Percentiles rank a stretch among this genome's conserved stretches.
Evolutionary conservation across 2,113 vertebrate species (phyloP).

Genomic region (Isurus oxyrinchus): DNA sequence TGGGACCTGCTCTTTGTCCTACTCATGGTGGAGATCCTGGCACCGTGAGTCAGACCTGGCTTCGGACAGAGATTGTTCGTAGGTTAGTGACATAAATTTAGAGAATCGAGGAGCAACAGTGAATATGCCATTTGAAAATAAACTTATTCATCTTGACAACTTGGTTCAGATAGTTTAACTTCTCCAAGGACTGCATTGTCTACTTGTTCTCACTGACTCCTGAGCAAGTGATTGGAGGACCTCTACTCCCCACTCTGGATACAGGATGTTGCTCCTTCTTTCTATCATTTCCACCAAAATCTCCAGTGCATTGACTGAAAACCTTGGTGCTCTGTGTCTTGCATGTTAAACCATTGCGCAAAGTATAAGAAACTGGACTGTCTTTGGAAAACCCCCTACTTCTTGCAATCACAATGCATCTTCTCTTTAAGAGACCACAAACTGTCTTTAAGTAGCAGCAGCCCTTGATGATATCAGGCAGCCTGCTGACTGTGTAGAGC

Average conservation of each 20-base stretch:
- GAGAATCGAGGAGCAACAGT: background rate
- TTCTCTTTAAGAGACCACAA: background rate
- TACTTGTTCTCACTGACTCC: background rate
- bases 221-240: background rate
- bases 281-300: background rate
- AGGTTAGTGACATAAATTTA: background rate
- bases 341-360: background rate
- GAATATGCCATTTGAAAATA: background rate
- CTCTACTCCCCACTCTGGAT: background rate
- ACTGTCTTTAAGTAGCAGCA: background rate
- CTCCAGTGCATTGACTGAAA: background rate
- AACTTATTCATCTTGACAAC: background rate
- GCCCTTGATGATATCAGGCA: background rate
- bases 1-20: no score
- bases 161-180: background rate
- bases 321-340: background rate
- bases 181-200: background rate
- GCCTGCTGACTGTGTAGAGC: background rate
- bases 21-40: no score
- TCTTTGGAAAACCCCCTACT: background rate
- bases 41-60: no score
- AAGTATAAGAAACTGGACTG: background rate
- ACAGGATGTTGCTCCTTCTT: background rate
- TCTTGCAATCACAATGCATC: background rate
- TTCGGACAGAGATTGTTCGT: background rate